Conservation (phyloP, 2,797 vertebrate genomes). For the Tokudaia muenninki region DNA sequence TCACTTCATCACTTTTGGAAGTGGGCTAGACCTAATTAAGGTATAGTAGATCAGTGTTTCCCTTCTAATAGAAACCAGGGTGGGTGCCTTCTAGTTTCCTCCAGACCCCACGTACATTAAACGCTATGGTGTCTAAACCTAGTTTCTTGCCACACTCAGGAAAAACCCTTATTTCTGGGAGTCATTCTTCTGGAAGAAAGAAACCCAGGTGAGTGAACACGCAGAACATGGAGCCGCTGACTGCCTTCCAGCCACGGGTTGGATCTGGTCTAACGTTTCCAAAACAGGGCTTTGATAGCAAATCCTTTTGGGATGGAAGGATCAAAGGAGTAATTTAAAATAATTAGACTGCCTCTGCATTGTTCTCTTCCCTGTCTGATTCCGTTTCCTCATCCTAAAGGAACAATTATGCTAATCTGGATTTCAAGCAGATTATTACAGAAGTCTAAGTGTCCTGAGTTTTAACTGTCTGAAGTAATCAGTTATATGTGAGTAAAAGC, state of each 20-base stretch:
- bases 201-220: constrained; percentile 46
- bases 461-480: constrained; percentile 44
- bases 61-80: constrained; percentile 61
- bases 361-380: neutral
- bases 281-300: constrained; percentile 31
- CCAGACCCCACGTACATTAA: constrained; percentile 7
- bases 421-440: constrained; percentile 54
- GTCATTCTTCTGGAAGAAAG: constrained; percentile 48
- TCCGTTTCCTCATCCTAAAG: neutral
- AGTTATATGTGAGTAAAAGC: neutral
- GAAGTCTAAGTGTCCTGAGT: constrained; percentile 2
- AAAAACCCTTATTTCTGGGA: constrained; percentile 68
- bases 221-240: constrained; percentile 18
- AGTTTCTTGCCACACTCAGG: constrained; percentile 61
- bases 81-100: constrained; percentile 38
- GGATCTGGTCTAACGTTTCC: constrained; percentile 15
- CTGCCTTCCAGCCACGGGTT: constrained; percentile 23
- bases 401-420: constrained; percentile 44
- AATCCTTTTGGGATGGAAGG: constrained; percentile 17
- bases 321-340: constrained; percentile 57
- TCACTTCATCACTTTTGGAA: constrained; percentile 57
- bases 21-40: constrained; percentile 52
- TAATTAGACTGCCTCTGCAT: neutral
- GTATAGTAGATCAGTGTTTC: constrained; percentile 69
- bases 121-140: constrained; percentile 58